Evolutionary conservation across 2,797 vertebrate genomes (phyloP).

Genomic region (Sebastolobus alascanus): DNA sequence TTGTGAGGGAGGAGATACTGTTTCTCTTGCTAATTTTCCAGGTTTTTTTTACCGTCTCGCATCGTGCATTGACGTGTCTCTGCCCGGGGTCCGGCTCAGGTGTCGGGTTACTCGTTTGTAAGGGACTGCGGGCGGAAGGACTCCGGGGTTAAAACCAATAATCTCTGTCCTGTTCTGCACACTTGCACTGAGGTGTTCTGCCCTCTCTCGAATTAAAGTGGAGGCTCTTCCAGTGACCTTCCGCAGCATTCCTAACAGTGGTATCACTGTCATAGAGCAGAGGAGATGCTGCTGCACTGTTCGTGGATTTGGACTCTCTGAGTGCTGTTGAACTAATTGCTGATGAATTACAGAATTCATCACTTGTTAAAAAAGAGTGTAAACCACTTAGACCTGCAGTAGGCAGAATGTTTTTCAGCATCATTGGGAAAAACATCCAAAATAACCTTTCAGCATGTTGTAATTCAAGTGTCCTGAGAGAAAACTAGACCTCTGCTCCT

Average conservation of each 20-base stretch:
- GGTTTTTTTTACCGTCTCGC: slow-evolving; percentile 52
- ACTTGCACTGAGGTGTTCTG: slow-evolving; percentile 46
- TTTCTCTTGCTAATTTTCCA: slow-evolving; percentile 72
- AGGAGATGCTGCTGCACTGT: not conserved
- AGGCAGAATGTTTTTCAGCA: too few relatives aligned
- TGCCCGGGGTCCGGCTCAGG: slow-evolving; percentile 26
- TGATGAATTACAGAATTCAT: not conserved
- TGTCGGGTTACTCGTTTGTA: slow-evolving; percentile 62
- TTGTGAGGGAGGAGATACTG: slow-evolving; percentile 60
- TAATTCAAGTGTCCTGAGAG: too few relatives aligned
- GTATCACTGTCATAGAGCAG: not conserved
- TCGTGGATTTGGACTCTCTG: not conserved
- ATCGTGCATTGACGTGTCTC: slow-evolving; percentile 49
- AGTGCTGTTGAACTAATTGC: not conserved
- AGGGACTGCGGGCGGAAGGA: slow-evolving; percentile 50
- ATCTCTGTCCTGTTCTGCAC: slow-evolving; percentile 61
- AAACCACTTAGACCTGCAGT: too few relatives aligned
- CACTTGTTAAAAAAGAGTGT: not conserved
- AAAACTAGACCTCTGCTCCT: too few relatives aligned
- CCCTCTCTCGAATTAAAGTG: slow-evolving; percentile 11
- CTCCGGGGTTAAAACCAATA: slow-evolving; percentile 62
- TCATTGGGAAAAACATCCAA: too few relatives aligned
- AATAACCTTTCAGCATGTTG: too few relatives aligned
- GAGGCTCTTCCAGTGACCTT: not conserved
- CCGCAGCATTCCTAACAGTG: not conserved